Base-by-base conservation (phyloP, 2,113 vertebrate genomes). In the Morone chrysops region DNA sequence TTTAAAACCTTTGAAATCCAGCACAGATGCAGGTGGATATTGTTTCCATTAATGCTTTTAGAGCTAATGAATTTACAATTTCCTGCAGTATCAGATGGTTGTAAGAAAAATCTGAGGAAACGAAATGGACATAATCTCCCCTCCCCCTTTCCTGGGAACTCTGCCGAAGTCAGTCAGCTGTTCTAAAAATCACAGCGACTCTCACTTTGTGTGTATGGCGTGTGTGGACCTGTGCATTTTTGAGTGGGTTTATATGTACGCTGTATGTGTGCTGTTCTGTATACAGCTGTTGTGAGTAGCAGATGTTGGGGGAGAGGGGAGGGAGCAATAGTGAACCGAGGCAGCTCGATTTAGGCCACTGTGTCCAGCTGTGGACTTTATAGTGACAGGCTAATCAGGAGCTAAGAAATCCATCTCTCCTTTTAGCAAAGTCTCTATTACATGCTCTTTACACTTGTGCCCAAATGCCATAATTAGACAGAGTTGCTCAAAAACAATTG, bases 301-400 rank as follows among this genome's bases (percentile, higher is more conserved):
- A 92, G 89, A 90, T 92, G 87, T 91, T 76, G 51, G 73, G 78
- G 59, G 9, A 36, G 71, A 53, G 20, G 16, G 65, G 56, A 51
- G 67, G 62, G 82, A 36, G 60, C 36, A 18, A 48, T 68, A 31
- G 53, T 40, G 38, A 83, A 70, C 11, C 0, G 47, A 70, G 25
- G 47, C 47, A 56, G 70, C 36, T 73, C 0, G 13, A 84, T 92
- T 90, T 77, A 88, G 88, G 77, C 84, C 82, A 80, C 51, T 17
- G 11, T 56, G 62, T 65, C 83, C 84, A 91, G 85, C 85, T 93
- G 91, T 86, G 75, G 65, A 85, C 65, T 70, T 76, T 76, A 40
- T 57, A 84, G 78, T 36, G 41, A 36, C 13, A n/a, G 50, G 62
- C 65, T 89, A 86, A 80, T 87, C 61, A 83, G 62, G 40, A 51